These are phyloP conservation scores for Vireo griseus DNA, from an alignment of 2,797 vertebrate genomes.

Conservation along the genomic window DNA sequence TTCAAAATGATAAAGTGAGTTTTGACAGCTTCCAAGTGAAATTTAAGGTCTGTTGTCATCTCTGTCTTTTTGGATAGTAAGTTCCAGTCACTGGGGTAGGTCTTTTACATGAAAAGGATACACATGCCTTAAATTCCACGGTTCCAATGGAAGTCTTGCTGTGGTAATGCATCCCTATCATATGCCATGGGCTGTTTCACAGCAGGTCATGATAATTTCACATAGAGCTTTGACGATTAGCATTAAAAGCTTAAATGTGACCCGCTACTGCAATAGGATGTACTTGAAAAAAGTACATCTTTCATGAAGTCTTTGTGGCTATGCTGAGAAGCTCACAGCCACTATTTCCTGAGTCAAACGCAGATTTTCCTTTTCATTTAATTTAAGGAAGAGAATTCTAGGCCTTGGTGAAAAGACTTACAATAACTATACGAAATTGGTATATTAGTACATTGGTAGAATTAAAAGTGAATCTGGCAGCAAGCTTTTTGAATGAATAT, in stretches of 20 bases:
- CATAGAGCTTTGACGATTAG: neutral
- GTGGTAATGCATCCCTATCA: neutral
- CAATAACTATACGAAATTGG: neutral
- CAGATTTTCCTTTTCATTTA: neutral
- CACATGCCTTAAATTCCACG: neutral
- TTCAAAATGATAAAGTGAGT: neutral
- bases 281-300: neutral
- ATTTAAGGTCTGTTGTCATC: neutral
- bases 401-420: neutral
- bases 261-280: neutral
- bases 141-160: neutral
- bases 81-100: neutral
- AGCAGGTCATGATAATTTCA: neutral
- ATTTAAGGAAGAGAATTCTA: neutral
- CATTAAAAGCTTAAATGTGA: neutral
- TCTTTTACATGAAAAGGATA: neutral
- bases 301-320: neutral
- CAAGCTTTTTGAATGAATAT: neutral
- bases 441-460: neutral
- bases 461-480: neutral
- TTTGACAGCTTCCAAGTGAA: neutral
- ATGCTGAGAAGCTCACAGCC: neutral
- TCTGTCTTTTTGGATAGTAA: neutral
- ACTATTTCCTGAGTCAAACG: neutral
- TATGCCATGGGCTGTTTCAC: neutral